Evolutionary conservation across 1,140 invertebrate species (phyloP), one percentile per base, ranked within the genome.

Genomic region (Aphaenogaster rudis): DNA sequence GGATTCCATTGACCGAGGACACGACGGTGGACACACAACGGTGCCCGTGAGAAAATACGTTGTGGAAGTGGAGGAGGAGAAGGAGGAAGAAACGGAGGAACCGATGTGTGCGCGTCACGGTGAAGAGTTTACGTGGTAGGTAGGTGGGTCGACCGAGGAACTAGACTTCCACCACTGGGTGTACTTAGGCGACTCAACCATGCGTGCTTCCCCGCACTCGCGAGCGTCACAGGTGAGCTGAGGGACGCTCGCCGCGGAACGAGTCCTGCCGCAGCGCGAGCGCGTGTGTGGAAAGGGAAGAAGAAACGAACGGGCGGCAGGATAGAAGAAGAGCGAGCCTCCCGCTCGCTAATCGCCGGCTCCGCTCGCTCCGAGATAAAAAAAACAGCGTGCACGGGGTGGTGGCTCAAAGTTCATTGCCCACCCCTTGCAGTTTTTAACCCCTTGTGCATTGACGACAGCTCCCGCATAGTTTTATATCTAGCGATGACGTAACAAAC

Each of bases 41-140:
- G 71, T 86, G 52, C 45, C 54, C 88, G 88, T 90, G 88, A 88
- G 86, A 88, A 90, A 90, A 90, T 59, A 88, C 88, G 88, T 90
- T 77, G 59, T 79, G 61, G 39, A 90, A 52, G 89, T 89, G 48
- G 21, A 59, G 42, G n/a, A 52, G 42, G 28, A 8, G 59, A 57
- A 64, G n/a, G 54, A 84, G 28, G 6, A 48, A 33, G 45, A 81
- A 28, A 45, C 36, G 67, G 4, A 74, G 82, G 42, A 78, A 42
- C 50, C 36, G 28, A 61, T 74, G 80, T 84, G 80, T 28, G 54
- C 28, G 80, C 67, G 80, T 84, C 67, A 84, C 54, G 80, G 80
- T 76, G 33, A 84, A 39, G 69, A 61, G 57, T 61, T 82, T 82
- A 82, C 39, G 54, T 84, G 69, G 69, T 52, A 52, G 88, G 87